Evolutionary conservation across 2,888 invertebrate species (phyloP), one percentile per base, ranked within the genome.

Genomic region (Hirtodrosophila trivittata): DNA sequence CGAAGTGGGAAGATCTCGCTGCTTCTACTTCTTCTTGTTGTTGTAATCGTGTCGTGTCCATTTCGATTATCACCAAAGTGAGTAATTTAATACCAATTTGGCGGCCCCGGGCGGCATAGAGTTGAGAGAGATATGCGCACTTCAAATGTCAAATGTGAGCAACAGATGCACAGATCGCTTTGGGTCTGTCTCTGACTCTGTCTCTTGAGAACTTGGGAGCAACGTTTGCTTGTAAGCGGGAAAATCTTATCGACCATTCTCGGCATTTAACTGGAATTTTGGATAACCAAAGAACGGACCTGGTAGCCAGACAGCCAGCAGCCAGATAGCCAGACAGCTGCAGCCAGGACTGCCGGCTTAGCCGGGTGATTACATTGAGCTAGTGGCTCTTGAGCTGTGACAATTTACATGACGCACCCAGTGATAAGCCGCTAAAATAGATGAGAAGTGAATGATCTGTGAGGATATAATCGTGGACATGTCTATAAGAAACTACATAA

Each of bases 41-140:
- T 60, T 81, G 74, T 78, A 87, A 87, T 86, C 86, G 82, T 74
- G 82, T 80, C 81, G 81, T 77, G 86, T 85, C 81, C 78, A 77
- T 73, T 77, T 75, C 83, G 87, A 88, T 88, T 87, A 85, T 85
- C 86, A 76, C 65, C 76, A 82, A 83, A 78, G 82, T 75, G 73
- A 77, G 80, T 84, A 86, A 87, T 85, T 86, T 86, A 86, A 88
- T 88, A 85, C 80, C 83, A 81, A 82, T 84, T 82, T 82, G 87
- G 82, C 76, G 68, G 84, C 68, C 58, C 59, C 64, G 63, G 65
- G 77, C 68, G 66, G 84, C 80, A 83, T 86, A 72, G 84, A 78
- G 52, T 80, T 80, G 86, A 72, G 68, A 83, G 64, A 80, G 81
- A 83, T 86, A 80, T 86, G 86, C 81, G 66, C 66, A 84, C 86